phyloP scores from a whole-genome alignment of 2,797 vertebrate species.

The Lindbergichthys nudifrons region DNA sequence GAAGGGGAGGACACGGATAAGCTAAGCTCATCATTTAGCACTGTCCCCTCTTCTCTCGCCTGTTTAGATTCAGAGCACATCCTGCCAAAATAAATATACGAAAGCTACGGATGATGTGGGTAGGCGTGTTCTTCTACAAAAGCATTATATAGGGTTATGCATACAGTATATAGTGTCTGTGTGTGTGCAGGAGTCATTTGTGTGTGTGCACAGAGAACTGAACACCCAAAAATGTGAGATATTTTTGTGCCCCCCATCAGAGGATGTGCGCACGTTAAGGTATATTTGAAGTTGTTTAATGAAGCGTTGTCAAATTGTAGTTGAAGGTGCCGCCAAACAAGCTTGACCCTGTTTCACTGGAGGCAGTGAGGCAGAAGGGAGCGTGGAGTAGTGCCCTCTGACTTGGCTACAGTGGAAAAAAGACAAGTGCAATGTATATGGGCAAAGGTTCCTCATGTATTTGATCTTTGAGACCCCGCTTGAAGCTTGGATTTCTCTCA shows the following conservation, averaged over 20 bases:
- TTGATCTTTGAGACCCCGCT: conserved; percentile 23
- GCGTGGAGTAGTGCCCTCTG: conserved; percentile 78
- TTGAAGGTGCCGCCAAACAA: conserved; percentile 82
- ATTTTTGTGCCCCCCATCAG: conserved; percentile 64
- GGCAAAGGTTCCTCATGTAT: conserved; percentile 41
- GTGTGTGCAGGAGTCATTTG: conserved; percentile 23
- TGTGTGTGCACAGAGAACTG: conserved; percentile 40
- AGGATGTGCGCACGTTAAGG: conserved; percentile 77
- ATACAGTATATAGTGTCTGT: conserved; percentile 27
- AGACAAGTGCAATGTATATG: conserved; percentile 32
- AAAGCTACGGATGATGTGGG: conserved; percentile 20
- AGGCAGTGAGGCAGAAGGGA: conserved; percentile 82
- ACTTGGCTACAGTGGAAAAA: conserved; percentile 60
- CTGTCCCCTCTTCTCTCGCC: conserved; percentile 9
- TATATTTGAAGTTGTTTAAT: conserved; percentile 85
- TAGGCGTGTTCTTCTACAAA: conserved; percentile 10
- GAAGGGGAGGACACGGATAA: conserved; percentile 37
- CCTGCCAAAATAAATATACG: conserved; percentile 33
- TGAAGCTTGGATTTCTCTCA: conserved; percentile 22
- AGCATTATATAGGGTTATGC: conserved; percentile 25
- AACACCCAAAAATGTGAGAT: conserved; percentile 64
- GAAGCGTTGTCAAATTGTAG: conserved; percentile 82
- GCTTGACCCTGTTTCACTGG: conserved; percentile 86
- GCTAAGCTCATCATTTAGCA: conserved; percentile 34
- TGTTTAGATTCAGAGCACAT: conserved; percentile 25